These are phyloP conservation scores for Petrosia ficiformis DNA, from an alignment of 37 sponge, comb jelly and placozoan genomes.

Conservation along the genomic window DNA sequence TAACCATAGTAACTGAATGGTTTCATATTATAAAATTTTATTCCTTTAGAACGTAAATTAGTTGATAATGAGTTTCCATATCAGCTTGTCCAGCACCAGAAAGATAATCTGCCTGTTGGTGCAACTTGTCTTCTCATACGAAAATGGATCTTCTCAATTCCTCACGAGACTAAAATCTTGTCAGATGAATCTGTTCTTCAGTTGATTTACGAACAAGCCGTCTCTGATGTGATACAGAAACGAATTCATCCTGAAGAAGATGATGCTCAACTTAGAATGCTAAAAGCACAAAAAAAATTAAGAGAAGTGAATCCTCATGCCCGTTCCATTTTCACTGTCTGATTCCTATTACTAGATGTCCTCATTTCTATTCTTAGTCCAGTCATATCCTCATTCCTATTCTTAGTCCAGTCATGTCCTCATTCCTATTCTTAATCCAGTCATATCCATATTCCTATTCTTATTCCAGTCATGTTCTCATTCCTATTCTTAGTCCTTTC, in stretches of 20 bases:
- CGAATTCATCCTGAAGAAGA: constrained; percentile 27
- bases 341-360: constrained; percentile 13
- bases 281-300: constrained; percentile 29
- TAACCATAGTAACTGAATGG: no score
- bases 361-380: constrained; percentile 15
- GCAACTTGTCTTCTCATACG: constrained; percentile 41
- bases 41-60: no score
- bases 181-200: constrained; percentile 32
- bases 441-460: no score
- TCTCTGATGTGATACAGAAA: constrained; percentile 59
- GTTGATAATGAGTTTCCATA: constrained; percentile 80
- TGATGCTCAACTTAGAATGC: constrained; percentile 19
- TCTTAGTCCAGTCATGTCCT: no score
- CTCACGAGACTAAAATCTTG: constrained; percentile 31
- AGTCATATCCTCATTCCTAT: no score
- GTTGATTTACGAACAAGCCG: constrained; percentile 78
- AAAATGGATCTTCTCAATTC: constrained; percentile 80
- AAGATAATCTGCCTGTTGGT: constrained; percentile 5
- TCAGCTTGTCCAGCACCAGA: constrained; percentile 43
- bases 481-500: not conserved
- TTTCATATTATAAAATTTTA: no score
- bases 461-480: constrained; percentile 15
- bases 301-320: constrained; percentile 35
- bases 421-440: no score
- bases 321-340: not conserved